phyloP scores from a whole-genome alignment of 2,797 vertebrate species.

The Cyprinodon diabolis region DNA sequence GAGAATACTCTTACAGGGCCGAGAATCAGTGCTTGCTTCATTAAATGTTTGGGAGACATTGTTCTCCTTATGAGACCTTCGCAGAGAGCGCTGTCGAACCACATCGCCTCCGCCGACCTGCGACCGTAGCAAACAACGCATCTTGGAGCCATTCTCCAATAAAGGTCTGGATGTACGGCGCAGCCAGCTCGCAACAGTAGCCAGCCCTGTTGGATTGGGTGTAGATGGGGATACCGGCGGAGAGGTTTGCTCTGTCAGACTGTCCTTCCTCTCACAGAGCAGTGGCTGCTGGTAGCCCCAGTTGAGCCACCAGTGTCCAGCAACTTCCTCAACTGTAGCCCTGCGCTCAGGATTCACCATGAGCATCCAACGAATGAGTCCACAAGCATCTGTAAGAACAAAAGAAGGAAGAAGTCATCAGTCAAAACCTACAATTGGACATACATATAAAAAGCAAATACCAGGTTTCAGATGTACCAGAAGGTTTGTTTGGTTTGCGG shows the following conservation, averaged over 20 bases:
- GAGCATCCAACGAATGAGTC: constrained; percentile 97
- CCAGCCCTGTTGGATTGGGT: constrained; percentile 74
- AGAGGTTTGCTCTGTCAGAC: constrained; percentile 33
- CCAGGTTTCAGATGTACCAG: constrained; percentile 79
- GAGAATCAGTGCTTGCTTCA: constrained; percentile 73
- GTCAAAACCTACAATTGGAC: neutral
- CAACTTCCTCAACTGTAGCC: constrained; percentile 92
- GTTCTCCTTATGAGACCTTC: constrained; percentile 94
- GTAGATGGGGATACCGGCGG: constrained; percentile 23
- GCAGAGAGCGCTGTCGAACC: constrained; percentile 91
- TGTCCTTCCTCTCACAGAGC: constrained; percentile 79
- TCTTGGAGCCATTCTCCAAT: constrained; percentile 91
- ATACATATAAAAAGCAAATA: neutral
- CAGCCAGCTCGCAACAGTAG: constrained; percentile 88
- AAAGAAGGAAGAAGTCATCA: neutral
- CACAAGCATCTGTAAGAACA: constrained; percentile 88
- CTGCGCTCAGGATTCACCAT: constrained; percentile 97
- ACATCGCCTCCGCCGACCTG: constrained; percentile 79
- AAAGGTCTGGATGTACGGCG: constrained; percentile 91
- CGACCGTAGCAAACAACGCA: constrained; percentile 89
- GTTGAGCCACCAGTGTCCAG: constrained; percentile 98
- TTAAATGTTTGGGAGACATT: constrained; percentile 85
- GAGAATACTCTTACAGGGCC: constrained; percentile 90
- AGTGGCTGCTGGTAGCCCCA: constrained; percentile 89
- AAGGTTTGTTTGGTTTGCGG: constrained; percentile 87